Evolutionary conservation across 2,888 invertebrate species (phyloP).

Genomic region (Stenichneumon culpator): DNA sequence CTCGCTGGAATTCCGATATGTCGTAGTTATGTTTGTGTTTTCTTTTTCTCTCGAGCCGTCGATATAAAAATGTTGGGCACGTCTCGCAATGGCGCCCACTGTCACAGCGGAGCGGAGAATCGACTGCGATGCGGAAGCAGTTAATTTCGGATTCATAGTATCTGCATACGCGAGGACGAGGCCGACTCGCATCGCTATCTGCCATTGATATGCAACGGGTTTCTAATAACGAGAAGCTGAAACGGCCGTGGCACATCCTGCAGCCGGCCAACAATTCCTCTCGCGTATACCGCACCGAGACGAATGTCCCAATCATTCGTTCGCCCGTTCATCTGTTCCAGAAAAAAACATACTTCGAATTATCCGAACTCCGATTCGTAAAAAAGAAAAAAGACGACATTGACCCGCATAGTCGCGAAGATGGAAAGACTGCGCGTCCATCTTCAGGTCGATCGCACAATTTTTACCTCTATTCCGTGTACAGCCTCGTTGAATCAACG

Average conservation of each 20-base stretch:
- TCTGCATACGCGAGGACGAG: constrained; percentile 8
- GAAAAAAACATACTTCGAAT: too few relatives aligned
- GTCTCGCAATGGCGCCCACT: constrained; percentile 36
- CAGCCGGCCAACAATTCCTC: neutral
- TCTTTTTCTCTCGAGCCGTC: constrained; percentile 24
- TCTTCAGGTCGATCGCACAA: neutral
- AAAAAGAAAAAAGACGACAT: neutral
- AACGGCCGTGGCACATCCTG: neutral
- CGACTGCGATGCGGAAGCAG: constrained; percentile 56
- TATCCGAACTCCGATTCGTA: neutral
- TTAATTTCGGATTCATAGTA: constrained; percentile 66
- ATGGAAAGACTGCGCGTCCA: neutral
- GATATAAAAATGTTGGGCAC: constrained; percentile 68
- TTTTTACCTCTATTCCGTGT: neutral
- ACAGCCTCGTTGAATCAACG: constrained; percentile 17
- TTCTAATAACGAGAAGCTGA: constrained; percentile 55
- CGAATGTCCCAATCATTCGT: neutral
- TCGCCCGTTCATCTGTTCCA: neutral
- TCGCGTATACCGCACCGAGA: neutral
- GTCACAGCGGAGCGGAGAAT: constrained; percentile 27
- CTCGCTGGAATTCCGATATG: constrained; percentile 49
- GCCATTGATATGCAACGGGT: constrained; percentile 60
- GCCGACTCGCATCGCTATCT: neutral
- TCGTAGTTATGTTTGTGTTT: neutral
- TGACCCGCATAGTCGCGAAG: neutral